Evolutionary conservation across 2,797 vertebrate genomes (phyloP), one percentile per base, ranked within the genome.

Genomic region (Scolopax bukidnonensis): DNA sequence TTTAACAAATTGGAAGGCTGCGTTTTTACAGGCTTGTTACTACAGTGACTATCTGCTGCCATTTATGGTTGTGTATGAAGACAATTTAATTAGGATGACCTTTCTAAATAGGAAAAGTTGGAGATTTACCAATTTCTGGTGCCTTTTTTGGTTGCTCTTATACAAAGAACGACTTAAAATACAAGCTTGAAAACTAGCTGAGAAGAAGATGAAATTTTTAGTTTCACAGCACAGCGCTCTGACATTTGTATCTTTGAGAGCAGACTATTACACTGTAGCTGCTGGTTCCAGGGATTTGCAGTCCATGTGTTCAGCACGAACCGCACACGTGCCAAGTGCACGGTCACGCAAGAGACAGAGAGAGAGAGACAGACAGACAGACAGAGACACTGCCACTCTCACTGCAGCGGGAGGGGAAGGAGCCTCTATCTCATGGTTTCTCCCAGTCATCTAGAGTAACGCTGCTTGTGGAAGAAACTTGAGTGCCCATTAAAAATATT

Each of bases 21-120:
- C 61, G 41, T 92, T 86, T 69, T 81, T 47, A 30, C 67, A 27
- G 14, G 67, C 89, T 67, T 77, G 68, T 85, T 87, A 14, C 10
- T 93, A 38, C 61, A 84, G 69, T 65, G 87, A 90, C 8, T 93
- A 93, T 83, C 90, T 96, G 88, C 84, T 93, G 89, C 95, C 93
- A 90, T 91, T 95, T 93, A 85, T 67, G 91, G 90, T n/a, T 87
- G 83, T 50, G 11, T 79, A 85, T 36, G 81, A 92, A 91, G 94
- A 76, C 79, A 89, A 75, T 74, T 94, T 96, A 94, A 95, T 97
- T 89, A 95, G 89, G 67, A 65, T 95, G 95, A 94, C 94, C 90
- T 96, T 95, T 97, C 93, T 78, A 67, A 92, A 93, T 54, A 94
- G 65, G 59, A 96, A 65, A 96, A 81, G 84, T 63, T 93, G 92